A percentile compares a stretch with the other conserved stretches of the same genome.
Conservation (phyloP, 2,113 vertebrate genomes). For the Cygnus buccinator region DNA sequence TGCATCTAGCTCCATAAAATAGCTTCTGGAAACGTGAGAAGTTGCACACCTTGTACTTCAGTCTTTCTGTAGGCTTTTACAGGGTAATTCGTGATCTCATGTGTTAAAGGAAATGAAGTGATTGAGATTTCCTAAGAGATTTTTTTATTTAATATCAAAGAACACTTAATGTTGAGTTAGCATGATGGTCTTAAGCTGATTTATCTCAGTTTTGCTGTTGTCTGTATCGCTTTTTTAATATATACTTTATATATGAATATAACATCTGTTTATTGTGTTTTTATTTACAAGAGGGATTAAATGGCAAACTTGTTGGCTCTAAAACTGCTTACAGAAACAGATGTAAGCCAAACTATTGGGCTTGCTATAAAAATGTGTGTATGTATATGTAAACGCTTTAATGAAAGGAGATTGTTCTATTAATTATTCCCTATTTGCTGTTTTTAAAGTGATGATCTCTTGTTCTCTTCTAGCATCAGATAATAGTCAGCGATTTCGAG, state of each 20-base stretch:
- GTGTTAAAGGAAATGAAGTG: not conserved
- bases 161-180: not conserved
- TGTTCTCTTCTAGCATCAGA: slow-evolving; percentile 88
- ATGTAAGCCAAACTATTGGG: not conserved
- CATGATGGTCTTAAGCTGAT: not conserved
- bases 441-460: slow-evolving; percentile 44
- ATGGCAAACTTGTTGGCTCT: not conserved
- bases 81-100: not conserved
- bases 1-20: not conserved
- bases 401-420: not conserved
- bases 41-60: not conserved
- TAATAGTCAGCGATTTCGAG: slow-evolving; percentile 97
- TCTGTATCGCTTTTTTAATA: not conserved
- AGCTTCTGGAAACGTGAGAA: fast-evolving
- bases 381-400: not conserved
- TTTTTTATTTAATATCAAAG: not conserved
- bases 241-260: not conserved
- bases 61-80: not conserved
- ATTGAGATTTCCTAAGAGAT: not conserved
- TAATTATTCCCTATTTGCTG: not conserved
- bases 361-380: not conserved
- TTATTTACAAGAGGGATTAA: not conserved
- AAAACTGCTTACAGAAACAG: not conserved
- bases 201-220: not conserved
- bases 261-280: not conserved